Evolutionary conservation across 2,113 vertebrate genomes (phyloP).

Genomic region (Mormyrus lacerda): DNA sequence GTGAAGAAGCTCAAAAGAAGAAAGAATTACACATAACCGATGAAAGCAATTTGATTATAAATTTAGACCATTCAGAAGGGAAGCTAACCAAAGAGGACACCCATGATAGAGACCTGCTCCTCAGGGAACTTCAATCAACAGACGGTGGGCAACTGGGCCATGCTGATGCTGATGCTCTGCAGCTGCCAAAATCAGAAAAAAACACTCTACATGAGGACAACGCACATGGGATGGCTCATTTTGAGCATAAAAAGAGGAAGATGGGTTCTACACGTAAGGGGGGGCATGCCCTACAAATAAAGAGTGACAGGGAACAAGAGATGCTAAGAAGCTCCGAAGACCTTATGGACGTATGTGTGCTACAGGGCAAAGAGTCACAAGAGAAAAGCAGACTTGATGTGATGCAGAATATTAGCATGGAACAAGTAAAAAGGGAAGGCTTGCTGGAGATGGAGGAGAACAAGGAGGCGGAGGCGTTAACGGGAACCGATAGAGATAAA

Average conservation of each 20-base stretch:
- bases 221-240: neutral
- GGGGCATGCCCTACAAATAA: neutral
- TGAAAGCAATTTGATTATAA: neutral
- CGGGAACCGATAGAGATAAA: neutral
- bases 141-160: neutral
- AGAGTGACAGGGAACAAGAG: neutral
- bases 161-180: neutral
- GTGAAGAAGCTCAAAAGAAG: neutral
- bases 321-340: neutral
- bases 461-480: neutral
- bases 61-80: neutral
- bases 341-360: neutral
- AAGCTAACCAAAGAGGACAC: neutral
- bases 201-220: neutral
- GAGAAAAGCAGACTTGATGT: neutral
- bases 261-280: conserved; percentile 16
- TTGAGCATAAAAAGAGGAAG: conserved; percentile 7
- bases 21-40: neutral
- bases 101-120: neutral
- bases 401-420: neutral
- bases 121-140: neutral
- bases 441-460: neutral
- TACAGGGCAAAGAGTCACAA: neutral
- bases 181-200: neutral
- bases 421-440: neutral